Percentiles rank a stretch among this genome's conserved stretches.
These are phyloP conservation scores for Dermatemys mawii DNA, from an alignment of 2,113 vertebrate species.

Conservation along the genomic window DNA sequence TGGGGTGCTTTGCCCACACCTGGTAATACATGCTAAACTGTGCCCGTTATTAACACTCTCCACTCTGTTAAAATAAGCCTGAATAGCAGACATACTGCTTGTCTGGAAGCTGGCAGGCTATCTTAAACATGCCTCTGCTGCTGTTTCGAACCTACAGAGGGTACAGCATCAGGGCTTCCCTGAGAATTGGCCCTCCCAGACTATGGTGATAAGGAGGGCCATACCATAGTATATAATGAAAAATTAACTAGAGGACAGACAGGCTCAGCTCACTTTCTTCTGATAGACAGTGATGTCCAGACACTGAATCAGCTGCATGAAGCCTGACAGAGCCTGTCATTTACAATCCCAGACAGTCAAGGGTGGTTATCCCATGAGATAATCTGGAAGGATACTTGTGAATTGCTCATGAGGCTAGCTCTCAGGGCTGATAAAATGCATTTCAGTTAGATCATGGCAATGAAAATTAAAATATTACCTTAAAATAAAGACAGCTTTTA, in stretches of 20 bases:
- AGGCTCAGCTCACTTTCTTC: background rate
- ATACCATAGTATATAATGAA: background rate
- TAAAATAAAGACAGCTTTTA: background rate
- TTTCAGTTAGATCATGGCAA: background rate
- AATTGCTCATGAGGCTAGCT: background rate
- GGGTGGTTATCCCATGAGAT: background rate
- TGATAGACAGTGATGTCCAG: background rate
- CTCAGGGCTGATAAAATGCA: background rate
- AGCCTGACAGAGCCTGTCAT: background rate
- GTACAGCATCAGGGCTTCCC: background rate
- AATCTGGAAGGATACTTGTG: background rate
- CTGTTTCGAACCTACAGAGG: background rate
- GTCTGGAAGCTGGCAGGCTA: background rate
- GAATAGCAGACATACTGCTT: background rate
- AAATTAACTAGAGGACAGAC: background rate
- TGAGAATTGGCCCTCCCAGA: background rate
- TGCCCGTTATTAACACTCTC: background rate
- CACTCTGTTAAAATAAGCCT: background rate
- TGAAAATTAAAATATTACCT: background rate
- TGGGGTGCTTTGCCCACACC: background rate
- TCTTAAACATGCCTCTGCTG: background rate
- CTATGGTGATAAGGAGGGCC: background rate
- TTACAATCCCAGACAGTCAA: background rate
- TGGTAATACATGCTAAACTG: too few relatives aligned
- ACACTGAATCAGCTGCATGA: background rate